Percentiles rank a stretch among this genome's conserved stretches.
Evolutionary conservation across 2,888 invertebrate species (phyloP).

Genomic region (Lithosia quadra): DNA sequence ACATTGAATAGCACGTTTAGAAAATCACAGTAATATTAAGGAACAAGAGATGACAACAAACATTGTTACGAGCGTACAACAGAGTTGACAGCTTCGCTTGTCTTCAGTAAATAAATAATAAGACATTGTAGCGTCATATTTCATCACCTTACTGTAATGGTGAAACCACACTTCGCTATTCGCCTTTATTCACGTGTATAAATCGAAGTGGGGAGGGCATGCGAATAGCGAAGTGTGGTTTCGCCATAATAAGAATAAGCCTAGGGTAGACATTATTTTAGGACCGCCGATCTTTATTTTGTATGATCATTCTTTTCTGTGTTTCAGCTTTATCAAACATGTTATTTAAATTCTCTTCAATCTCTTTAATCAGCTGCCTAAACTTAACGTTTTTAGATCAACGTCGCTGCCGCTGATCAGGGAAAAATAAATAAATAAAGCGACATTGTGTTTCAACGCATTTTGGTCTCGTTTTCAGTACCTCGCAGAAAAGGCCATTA

Average conservation of each 20-base stretch:
- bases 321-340: background rate
- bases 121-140: conserved; percentile 21
- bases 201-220: too few relatives aligned
- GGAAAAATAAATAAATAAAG: too few relatives aligned
- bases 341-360: too few relatives aligned
- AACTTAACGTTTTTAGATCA: too few relatives aligned
- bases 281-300: background rate
- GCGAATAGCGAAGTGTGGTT: too few relatives aligned
- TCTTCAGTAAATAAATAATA: conserved; percentile 31
- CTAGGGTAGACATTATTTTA: background rate
- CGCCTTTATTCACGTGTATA: too few relatives aligned
- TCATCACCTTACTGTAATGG: conserved; percentile 19
- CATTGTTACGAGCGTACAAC: conserved; percentile 24
- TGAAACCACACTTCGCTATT: too few relatives aligned
- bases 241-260: conserved; percentile 22
- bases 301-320: background rate
- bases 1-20: background rate
- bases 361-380: too few relatives aligned
- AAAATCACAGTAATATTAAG: conserved; percentile 19
- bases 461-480: background rate
- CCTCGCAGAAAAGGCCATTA: background rate
- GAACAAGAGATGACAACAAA: conserved; percentile 24
- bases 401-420: background rate
- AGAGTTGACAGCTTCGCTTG: conserved; percentile 13
- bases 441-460: background rate